A percentile compares a stretch with the other conserved stretches of the same genome.
These are phyloP conservation scores for Fregetta grallaria DNA, from an alignment of 2,113 vertebrate species.

Conservation along the genomic window DNA sequence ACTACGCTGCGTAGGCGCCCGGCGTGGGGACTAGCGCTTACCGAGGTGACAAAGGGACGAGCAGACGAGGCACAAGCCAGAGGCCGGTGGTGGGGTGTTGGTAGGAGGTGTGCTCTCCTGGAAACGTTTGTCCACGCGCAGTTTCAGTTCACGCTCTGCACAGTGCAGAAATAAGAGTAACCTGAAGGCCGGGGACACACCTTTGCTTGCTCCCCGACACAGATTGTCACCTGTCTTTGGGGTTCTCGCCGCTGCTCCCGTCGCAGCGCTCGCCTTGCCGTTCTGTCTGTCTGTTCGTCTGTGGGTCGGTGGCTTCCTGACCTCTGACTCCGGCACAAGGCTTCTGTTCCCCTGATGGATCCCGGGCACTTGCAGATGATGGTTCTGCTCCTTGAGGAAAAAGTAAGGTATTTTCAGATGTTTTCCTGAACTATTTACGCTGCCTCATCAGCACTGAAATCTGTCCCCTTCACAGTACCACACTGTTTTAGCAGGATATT, in stretches of 20 bases:
- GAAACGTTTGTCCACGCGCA: accelerated
- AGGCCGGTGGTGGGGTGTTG: accelerated
- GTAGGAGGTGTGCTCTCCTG: background rate
- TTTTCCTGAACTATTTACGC: background rate
- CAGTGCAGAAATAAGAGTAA: background rate
- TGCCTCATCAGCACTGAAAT: background rate
- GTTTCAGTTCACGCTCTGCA: background rate
- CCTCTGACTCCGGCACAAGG: background rate
- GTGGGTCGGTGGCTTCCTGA: background rate
- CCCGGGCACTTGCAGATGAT: background rate
- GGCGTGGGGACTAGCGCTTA: background rate
- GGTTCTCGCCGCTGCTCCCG: background rate
- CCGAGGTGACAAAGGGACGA: background rate
- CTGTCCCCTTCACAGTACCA: background rate
- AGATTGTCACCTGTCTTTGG: background rate
- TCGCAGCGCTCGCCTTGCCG: background rate
- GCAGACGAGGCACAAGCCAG: accelerated
- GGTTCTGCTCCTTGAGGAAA: background rate
- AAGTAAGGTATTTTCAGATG: background rate
- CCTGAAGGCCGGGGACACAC: background rate
- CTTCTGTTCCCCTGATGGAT: background rate
- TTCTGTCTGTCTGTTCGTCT: background rate
- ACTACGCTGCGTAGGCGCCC: accelerated
- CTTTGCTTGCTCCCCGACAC: accelerated
- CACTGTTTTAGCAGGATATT: background rate